Base-by-base conservation (phyloP, 1,140 invertebrate species). In the Reticulitermes speratus region DNA sequence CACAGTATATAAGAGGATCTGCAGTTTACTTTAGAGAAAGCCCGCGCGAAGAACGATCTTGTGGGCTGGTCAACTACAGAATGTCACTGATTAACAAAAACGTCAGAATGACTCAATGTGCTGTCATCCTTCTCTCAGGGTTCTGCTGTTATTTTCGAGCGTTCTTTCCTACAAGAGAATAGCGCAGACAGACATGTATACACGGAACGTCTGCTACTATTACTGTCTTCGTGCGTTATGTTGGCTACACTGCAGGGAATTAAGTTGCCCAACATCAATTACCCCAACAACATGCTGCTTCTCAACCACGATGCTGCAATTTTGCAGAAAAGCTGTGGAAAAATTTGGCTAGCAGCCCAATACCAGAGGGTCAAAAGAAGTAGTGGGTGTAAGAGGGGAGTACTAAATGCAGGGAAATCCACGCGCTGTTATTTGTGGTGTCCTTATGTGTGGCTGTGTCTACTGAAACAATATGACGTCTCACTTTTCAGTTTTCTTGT, bases 281-380 rank as follows among this genome's bases (percentile, higher is more conserved):
- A 75, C 65, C 65, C 65, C 65, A 75, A 75, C 65, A 75, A 75
- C 65, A 30, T 75, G 65, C 16, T 21, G 52, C 52, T 55, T 55
- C 52, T 55, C 52, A 55, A 55, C 52, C 19, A 55, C 52, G 52
- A 55, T 55, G 52, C 65, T 30, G 65, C 65, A 75, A 75, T 75
- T 75, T 75, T 75, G 65, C 25, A 75, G 65, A 75, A 75, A 75
- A 65, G 59, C 59, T 65, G 59, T 65, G 59, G 59, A 65, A 65
- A 65, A 65, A 65, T 65, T 65, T 65, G 59, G 59, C 59, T 23
- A n/a, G 59, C 16, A 21, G 59, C 59, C 59, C 59, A 65, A 8
- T 25, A 65, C 59, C 19, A 23, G 16, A 48, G 48, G 16, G 48
- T 48, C 7, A 48, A 48, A 65, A 65, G 59, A 65, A 65, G 59